A percentile compares a stretch with the other conserved stretches of the same genome.
These are phyloP conservation scores for Chromis chromis DNA, from an alignment of 2,797 vertebrate species.

Conservation along the genomic window DNA sequence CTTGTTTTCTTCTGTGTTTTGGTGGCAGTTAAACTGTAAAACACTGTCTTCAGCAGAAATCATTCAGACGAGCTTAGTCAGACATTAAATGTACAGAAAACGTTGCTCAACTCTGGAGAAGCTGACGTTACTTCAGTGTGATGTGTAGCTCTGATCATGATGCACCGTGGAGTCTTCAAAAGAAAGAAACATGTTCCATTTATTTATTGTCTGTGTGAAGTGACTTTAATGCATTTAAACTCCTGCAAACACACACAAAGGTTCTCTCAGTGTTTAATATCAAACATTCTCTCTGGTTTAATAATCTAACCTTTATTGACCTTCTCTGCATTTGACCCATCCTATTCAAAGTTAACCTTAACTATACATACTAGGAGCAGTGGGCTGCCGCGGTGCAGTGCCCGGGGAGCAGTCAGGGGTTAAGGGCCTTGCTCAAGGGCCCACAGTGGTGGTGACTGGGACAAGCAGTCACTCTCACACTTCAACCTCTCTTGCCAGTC, in stretches of 20 bases:
- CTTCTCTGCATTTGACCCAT: too few species aligned
- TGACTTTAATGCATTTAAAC: constrained; percentile 3
- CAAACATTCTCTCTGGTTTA: not conserved
- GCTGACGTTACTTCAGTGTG: not conserved
- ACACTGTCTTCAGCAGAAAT: constrained; percentile 2
- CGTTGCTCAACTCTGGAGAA: not conserved
- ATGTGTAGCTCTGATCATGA: not conserved
- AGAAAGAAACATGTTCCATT: not conserved
- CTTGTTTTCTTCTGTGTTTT: not conserved
- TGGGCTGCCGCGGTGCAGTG: too few species aligned
- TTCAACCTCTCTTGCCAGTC: too few species aligned
- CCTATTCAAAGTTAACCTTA: too few species aligned
- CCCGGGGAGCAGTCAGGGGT: too few species aligned
- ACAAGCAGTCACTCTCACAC: too few species aligned
- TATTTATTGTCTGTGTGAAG: constrained; percentile 74
- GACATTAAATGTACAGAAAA: not conserved
- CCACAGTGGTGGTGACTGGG: too few species aligned
- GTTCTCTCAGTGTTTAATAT: constrained; percentile 8
- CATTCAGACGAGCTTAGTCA: not conserved
- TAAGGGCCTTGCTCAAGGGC: too few species aligned
- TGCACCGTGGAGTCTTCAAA: not conserved
- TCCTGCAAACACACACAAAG: constrained; percentile 12
- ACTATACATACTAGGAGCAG: too few species aligned
- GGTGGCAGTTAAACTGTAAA: not conserved
- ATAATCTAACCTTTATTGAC: too few species aligned